Evolutionary conservation across 2,888 invertebrate genomes (phyloP), one percentile per base, ranked within the genome.

Genomic region (Scelioninae gen. 2): DNA sequence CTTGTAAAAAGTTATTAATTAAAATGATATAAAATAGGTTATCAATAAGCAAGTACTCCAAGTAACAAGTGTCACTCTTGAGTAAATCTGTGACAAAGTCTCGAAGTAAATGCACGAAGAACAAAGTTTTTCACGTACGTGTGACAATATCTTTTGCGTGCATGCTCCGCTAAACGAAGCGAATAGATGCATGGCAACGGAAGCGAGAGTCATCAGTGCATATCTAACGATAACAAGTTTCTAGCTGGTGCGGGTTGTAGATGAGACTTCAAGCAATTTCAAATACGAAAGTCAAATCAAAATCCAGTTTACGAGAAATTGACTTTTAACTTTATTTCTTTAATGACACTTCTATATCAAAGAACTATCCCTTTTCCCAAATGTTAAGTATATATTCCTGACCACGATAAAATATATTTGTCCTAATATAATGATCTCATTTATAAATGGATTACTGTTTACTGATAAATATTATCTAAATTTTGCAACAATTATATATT

Each of bases 151-250:
- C 57, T 37, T 60, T 61, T 61, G 57, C 71, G 50, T 72, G 68
- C 60, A 52, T 52, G 52, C 57, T 3, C 58, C 48, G 63, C 68
- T 68, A 57, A 73, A 73, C 73, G 67, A 73, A 67, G 57, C 68
- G 67, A 68, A 68, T 57, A 68, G 67, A 67, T 50, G 43, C 53
- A 52, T 68, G 63, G 68, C 67, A 76, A 73, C 77, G 74, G 78
- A 77, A 77, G 70, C 41, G 73, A 73, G 74, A 69, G 52, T 76
- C 76, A 78, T 77, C 77, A 72, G 74, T 76, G 76, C 77, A 77
- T 76, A 76, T 76, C 77, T 76, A 76, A 79, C 75, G 74, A 78
- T 68, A 75, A 76, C 68, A 68, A 67, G 73, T 72, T 75, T 76
- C 73, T 68, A 70, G 41, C 63, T 46, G 41, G 55, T 57, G 50